Percentiles rank a stretch among this genome's conserved stretches.
Evolutionary conservation across 1,140 invertebrate species (phyloP).

Genomic region (Hestina assimilis): DNA sequence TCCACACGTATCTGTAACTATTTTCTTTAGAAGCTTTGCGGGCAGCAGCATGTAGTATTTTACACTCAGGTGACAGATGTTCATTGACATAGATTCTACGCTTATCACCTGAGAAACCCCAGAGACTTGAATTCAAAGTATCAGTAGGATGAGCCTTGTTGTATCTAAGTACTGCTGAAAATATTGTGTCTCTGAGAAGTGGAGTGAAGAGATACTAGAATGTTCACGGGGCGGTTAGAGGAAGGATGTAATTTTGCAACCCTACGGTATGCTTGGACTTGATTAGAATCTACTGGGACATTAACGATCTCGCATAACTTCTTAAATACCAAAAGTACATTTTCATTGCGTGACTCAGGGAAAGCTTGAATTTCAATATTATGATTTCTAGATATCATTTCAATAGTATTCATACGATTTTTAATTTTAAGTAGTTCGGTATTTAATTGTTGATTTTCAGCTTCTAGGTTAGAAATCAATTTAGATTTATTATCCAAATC

Average conservation of each 20-base stretch:
- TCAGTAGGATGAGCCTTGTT: background rate
- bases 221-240: background rate
- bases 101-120: background rate
- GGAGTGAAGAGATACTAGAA: background rate
- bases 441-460: background rate
- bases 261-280: background rate
- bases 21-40: conserved; percentile 1
- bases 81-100: background rate
- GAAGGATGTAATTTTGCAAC: conserved; percentile 1
- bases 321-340: background rate
- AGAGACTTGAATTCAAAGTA: background rate
- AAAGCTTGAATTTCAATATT: background rate
- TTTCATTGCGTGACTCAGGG: background rate
- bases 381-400: conserved; percentile 2
- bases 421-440: background rate
- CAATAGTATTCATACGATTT: background rate
- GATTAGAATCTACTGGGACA: background rate
- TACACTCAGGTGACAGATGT: background rate
- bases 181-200: background rate
- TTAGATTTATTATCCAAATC: background rate
- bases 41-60: background rate
- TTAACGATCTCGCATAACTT: background rate
- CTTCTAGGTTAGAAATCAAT: background rate
- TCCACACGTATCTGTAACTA: background rate
- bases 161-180: conserved; percentile 1